Base-by-base conservation (phyloP, 30 jellyfish, hydroid and myxozoan species). In the Aurelia sp. region DNA sequence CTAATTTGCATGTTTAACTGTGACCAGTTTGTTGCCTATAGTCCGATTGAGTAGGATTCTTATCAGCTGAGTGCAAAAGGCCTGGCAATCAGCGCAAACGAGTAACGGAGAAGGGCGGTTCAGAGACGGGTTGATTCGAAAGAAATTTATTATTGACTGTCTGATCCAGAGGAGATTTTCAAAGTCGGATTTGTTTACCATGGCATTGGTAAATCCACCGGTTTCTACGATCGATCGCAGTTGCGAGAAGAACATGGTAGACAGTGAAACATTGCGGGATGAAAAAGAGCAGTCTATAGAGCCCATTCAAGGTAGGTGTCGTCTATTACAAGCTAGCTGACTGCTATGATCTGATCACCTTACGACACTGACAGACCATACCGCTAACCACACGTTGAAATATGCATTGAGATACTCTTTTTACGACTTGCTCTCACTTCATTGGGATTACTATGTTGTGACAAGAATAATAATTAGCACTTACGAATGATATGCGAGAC, bases 371-470 rank as follows among this genome's bases (percentile, higher is more conserved):
- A 47, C 80, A 63, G 81, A 79, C 89, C 78, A 74, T 63, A 63
- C 89, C 89, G 89, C 89, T 78, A 81, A 81, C 91, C 91, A 69
- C 91, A 67, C 84, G 84, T 67, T 81, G 84, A 81, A 82, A 65
- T 67, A 53, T 81, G 64, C 83, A 70, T 69, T 59, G 58, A 67
- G 85, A 74, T 69, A 61, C 85, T 82, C 92, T 70, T 70, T 82
- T 68, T 40, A 63, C 84, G 77, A 67, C 62, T 61, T 62, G 22
- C 38, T 70, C 85, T 35, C 92, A 82, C 92, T 73, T 84, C 93
- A 66, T 84, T 73, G 84, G 93, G 93, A 84, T 84, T 84, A 72
- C 72, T 8, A 58, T 72, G 93, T 84, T 84, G 93, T 84, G 81
- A 84, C 85, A 84, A 84, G 88, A 84, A 38, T 84, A 70, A 66